Evolutionary conservation across 2,888 invertebrate genomes (phyloP).

Genomic region (Cephus nigrinus): DNA sequence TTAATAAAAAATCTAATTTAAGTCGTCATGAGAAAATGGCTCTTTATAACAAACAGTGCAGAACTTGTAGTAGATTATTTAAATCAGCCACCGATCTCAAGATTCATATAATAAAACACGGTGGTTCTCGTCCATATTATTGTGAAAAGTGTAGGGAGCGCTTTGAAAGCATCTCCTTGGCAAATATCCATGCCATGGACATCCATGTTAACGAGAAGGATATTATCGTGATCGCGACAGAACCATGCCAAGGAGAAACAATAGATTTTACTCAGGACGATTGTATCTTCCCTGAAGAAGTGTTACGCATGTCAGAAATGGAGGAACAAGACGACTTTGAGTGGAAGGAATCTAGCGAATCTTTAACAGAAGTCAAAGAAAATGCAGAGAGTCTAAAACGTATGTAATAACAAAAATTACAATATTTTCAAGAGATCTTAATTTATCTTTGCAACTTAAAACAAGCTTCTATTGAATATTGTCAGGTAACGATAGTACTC

Average conservation of each 20-base stretch:
- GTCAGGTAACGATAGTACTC: background rate
- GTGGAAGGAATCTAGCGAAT: conserved; percentile 15
- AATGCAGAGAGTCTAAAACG: conserved; percentile 1
- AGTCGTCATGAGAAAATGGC: conserved; percentile 21
- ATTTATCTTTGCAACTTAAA: background rate
- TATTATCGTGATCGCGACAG: conserved; percentile 10
- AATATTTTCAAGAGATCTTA: background rate
- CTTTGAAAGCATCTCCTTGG: conserved; percentile 16
- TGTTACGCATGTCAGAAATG: conserved; percentile 17
- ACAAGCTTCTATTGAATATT: background rate
- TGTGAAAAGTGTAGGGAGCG: conserved; percentile 24
- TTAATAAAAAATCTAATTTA: conserved; percentile 5
- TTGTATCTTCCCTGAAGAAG: conserved; percentile 21
- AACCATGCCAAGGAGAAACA: conserved; percentile 15
- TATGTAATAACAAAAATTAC: background rate
- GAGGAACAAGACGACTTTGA: conserved; percentile 22
- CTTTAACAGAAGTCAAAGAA: background rate
- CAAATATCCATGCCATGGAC: conserved; percentile 16
- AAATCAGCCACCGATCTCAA: conserved; percentile 20
- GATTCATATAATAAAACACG: conserved; percentile 24
- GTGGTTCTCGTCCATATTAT: conserved; percentile 20
- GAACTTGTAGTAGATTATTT: conserved; percentile 21
- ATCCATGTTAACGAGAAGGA: conserved; percentile 18
- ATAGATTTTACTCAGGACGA: conserved; percentile 23
- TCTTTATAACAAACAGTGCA: conserved; percentile 20